Evolutionary conservation across 1,140 invertebrate species (phyloP), one percentile per base, ranked within the genome.

Genomic region (Drosophila sp.): DNA sequence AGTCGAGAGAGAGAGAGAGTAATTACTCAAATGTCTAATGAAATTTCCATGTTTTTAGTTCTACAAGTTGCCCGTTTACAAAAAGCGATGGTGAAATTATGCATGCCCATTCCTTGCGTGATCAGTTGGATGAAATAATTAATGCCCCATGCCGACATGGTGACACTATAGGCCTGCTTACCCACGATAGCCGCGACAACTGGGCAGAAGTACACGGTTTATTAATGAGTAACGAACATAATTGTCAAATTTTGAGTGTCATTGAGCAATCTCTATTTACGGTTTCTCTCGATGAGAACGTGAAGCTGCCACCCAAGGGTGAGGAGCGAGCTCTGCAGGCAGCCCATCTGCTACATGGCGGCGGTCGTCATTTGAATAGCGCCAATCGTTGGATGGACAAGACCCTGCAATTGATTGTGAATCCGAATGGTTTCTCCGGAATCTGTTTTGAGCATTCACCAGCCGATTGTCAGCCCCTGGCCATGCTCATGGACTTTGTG

Each of bases 381-480:
- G 95, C 93, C 29, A 98, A 98, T 91, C 93, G 97, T n/a, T 98
- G 97, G 97, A 97, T 96, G 92, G 97, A 98, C 87, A 97, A 97
- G 93, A 96, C 96, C 4, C 91, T 69, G 17, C 55, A 44, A n/a
- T 25, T 66, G n/a, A 38, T 60, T 54, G 44, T 61, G 25, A 69
- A 38, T 33, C n/a, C 11, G 32, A 60, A 29, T 47, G 29, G 17
- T 23, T 54, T 60, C 6, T 25, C 35, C 7, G 41, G 60, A 4
- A 25, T 33, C 10, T 63, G 41, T 17, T 47, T 50, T 63, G 41
- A 63, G 17, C 41, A 50, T 17, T 63, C 30, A 63, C 41, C 40
- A 2, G 97, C 97, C 27, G 98, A 99, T 93, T 98, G 97, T 1
- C 96, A 96, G 70, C 97, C 98, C 1, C 94, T 98, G 70, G 96